phyloP scores from a whole-genome alignment of 2,113 vertebrate genomes.

The Eretmodus cyanostictus region DNA sequence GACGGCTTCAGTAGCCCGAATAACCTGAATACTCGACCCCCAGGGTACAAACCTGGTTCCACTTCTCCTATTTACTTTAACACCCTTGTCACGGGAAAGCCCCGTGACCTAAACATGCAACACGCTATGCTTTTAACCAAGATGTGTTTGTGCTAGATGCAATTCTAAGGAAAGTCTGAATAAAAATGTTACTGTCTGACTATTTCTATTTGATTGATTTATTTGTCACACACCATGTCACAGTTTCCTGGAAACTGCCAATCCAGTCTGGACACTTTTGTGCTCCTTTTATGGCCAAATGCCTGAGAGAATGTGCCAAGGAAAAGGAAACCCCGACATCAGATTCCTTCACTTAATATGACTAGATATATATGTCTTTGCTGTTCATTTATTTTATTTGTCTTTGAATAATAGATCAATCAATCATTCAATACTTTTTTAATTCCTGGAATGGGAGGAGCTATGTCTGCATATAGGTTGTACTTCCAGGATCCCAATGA shows the following conservation, averaged over 20 bases:
- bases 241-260: background rate
- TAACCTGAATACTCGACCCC: background rate
- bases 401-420: background rate
- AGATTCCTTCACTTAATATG: background rate
- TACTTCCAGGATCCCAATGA: background rate
- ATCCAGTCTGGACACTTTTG: background rate
- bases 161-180: background rate
- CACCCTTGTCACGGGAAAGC: background rate
- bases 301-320: background rate
- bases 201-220: background rate
- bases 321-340: background rate
- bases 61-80: background rate
- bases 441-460: background rate
- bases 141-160: background rate
- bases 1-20: background rate
- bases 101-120: background rate
- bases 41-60: background rate
- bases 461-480: background rate
- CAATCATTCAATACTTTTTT: background rate
- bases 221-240: background rate
- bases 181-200: background rate
- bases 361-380: background rate
- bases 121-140: background rate
- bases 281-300: background rate
- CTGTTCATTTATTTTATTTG: rapidly evolving